Evolutionary conservation across 2,888 invertebrate species (phyloP).

Genomic region (Spisula subtruncata): DNA sequence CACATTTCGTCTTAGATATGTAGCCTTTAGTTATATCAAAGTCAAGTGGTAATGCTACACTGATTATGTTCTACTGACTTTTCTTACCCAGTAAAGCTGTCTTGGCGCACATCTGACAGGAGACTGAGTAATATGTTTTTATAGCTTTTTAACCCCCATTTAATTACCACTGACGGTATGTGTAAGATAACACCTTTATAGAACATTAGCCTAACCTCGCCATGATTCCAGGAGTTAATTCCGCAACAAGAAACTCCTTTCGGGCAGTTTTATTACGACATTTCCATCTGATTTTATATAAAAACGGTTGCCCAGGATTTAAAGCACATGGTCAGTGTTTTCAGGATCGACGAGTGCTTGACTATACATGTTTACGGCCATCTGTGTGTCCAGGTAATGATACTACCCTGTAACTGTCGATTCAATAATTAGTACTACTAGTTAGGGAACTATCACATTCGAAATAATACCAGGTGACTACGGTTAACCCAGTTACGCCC

Average conservation of each 20-base stretch:
- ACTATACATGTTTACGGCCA: no score
- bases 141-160: constrained; percentile 18
- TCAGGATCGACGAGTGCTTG: neutral
- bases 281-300: neutral
- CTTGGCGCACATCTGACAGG: neutral
- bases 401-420: no score
- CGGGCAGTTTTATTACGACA: constrained; percentile 7
- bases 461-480: no score
- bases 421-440: no score
- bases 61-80: no score
- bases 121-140: neutral
- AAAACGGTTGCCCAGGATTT: neutral
- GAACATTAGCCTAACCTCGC: neutral
- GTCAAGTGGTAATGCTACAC: neutral
- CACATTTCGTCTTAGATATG: no score
- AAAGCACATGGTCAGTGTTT: neutral
- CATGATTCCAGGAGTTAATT: neutral
- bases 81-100: neutral
- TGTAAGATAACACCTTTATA: neutral
- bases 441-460: no score
- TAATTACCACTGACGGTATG: constrained; percentile 7
- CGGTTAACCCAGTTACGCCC: no score
- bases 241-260: neutral
- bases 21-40: no score
- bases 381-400: no score